These are phyloP conservation scores for Epiblema foenella DNA, from an alignment of 2,888 invertebrate genomes.

Conservation along the genomic window DNA sequence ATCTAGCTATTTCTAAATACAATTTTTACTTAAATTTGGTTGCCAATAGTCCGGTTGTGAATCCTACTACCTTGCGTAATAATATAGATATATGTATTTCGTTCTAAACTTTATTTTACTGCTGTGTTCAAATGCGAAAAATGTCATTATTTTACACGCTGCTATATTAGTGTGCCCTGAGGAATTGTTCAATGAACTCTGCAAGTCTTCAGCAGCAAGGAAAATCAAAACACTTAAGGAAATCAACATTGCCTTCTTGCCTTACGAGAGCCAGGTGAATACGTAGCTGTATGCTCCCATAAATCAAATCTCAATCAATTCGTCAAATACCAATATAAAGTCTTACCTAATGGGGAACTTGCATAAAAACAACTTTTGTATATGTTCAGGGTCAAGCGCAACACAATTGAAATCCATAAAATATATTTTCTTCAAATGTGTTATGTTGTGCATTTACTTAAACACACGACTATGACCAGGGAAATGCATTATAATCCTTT, in stretches of 20 bases:
- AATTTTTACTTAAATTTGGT: background rate
- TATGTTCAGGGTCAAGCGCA: background rate
- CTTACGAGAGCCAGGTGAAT: conserved; percentile 97
- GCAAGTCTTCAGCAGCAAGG: conserved; percentile 97
- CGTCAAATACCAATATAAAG: too few species aligned
- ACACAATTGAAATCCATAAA: background rate
- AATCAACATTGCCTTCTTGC: conserved; percentile 99
- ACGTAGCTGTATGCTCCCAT: conserved; percentile 50
- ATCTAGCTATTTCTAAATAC: background rate
- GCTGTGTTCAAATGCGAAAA: conserved; percentile 41
- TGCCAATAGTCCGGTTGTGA: background rate
- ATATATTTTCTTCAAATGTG: too few species aligned
- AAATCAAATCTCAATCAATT: background rate
- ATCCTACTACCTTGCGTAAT: background rate
- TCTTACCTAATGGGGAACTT: too few species aligned
- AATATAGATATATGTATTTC: background rate
- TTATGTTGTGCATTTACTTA: too few species aligned
- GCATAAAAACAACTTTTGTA: too few species aligned
- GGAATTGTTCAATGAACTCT: conserved; percentile 98
- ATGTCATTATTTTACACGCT: conserved; percentile 71
- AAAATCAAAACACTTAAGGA: conserved; percentile 99
- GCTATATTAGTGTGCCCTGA: conserved; percentile 94
- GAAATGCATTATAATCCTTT: too few species aligned
- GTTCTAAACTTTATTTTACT: background rate
- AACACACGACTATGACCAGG: too few species aligned